These are phyloP conservation scores for Drosophila bipectinata DNA, from an alignment of 1,140 invertebrate genomes.

Conservation along the genomic window DNA sequence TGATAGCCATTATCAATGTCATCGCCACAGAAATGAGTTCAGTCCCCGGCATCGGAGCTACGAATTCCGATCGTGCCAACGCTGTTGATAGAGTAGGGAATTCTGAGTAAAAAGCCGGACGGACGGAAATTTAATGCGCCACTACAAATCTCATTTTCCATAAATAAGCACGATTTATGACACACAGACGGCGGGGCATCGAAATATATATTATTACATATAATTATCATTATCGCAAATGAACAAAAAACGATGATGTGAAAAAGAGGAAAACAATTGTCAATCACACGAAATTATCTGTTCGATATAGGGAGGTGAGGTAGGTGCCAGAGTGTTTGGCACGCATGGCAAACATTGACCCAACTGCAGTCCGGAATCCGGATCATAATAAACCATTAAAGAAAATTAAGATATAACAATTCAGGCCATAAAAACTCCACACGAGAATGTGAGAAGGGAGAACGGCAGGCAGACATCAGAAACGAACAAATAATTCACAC, in stretches of 20 bases:
- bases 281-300: conserved; percentile 68
- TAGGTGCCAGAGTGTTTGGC: conserved; percentile 33
- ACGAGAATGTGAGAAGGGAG: conserved; percentile 38
- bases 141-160: conserved; percentile 74
- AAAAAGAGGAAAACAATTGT: conserved; percentile 58
- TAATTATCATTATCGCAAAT: conserved; percentile 68
- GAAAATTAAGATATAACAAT: conserved; percentile 75
- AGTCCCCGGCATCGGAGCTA: conserved; percentile 13
- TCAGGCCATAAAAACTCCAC: conserved; percentile 44
- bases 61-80: conserved; percentile 63
- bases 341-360: conserved; percentile 39
- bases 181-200: conserved; percentile 33
- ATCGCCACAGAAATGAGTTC: conserved; percentile 62
- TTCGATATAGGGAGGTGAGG: conserved; percentile 5
- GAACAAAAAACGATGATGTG: conserved; percentile 30
- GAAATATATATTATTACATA: conserved; percentile 64
- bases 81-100: conserved; percentile 22
- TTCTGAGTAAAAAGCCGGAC: conserved; percentile 1
- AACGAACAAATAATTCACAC: conserved; percentile 43
- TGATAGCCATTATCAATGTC: conserved; percentile 63
- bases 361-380: conserved; percentile 45
- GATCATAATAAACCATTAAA: conserved; percentile 79
- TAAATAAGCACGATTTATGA: conserved; percentile 72
- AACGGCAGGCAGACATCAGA: conserved; percentile 40
- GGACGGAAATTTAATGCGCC: conserved; percentile 57